Evolutionary conservation across 2,113 vertebrate species (phyloP).

Genomic region (Tyrannus savana): DNA sequence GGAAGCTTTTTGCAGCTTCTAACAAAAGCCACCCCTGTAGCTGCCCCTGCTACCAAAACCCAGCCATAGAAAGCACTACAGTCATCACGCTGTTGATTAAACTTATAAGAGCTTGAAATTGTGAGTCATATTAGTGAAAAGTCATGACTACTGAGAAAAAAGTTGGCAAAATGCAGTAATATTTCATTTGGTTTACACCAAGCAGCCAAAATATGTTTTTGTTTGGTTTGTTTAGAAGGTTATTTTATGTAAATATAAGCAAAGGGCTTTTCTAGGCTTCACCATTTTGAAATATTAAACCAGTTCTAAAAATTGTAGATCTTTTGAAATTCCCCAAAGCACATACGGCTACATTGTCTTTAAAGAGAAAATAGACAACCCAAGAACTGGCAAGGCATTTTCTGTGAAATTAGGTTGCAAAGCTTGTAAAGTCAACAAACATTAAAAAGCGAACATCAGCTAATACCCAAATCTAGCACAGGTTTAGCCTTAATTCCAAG

Average conservation of each 20-base stretch:
- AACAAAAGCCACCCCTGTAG: no score
- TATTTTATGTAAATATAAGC: not conserved
- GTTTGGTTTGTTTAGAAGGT: not conserved
- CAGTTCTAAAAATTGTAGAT: not conserved
- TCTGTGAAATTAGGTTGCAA: not conserved
- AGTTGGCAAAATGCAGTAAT: not conserved
- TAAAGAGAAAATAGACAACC: not conserved
- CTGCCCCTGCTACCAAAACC: no score
- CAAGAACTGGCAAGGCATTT: not conserved
- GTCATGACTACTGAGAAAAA: not conserved
- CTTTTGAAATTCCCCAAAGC: not conserved
- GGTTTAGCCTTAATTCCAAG: not conserved
- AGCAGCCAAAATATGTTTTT: not conserved
- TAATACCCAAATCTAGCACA: not conserved
- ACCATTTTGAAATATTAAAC: not conserved
- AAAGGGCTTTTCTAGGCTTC: not conserved
- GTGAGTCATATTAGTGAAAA: not conserved
- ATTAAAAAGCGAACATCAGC: not conserved
- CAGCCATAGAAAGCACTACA: no score
- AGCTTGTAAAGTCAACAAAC: not conserved
- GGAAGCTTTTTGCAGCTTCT: no score
- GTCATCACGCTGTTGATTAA: not conserved
- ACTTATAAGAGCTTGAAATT: not conserved
- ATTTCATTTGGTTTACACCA: not conserved
- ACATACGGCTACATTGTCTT: rapidly evolving